A percentile compares a stretch with the other conserved stretches of the same genome.
These are phyloP conservation scores for Jacana jacana DNA, from an alignment of 2,113 vertebrate genomes.

Conservation along the genomic window DNA sequence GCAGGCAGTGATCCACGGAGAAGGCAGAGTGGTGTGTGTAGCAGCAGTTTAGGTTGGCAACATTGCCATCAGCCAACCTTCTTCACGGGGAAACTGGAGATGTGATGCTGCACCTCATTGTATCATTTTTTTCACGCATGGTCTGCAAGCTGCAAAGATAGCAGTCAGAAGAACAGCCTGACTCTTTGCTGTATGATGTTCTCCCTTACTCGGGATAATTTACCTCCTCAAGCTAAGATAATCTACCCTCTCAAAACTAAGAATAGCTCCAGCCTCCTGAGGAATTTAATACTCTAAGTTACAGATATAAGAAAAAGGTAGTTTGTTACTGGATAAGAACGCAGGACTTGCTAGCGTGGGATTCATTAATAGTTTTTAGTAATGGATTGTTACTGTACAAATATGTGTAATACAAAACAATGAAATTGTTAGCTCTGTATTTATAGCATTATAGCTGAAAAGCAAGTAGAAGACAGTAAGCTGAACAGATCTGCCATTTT, in stretches of 20 bases:
- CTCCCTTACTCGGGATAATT: not conserved
- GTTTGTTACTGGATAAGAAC: not conserved
- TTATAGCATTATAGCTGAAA: not conserved
- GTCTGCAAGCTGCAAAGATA: not conserved
- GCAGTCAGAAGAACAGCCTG: not conserved
- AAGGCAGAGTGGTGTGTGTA: not conserved
- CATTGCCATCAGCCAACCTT: not conserved
- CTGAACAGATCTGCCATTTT: not conserved
- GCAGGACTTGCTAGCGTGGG: not conserved
- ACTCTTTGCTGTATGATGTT: not conserved
- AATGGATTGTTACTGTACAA: not conserved
- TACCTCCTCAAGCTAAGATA: not conserved
- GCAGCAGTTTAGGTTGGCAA: not conserved
- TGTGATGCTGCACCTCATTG: accelerated
- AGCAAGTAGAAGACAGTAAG: not conserved
- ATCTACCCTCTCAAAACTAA: not conserved
- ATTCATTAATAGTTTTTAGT: not conserved
- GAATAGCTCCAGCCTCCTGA: not conserved
- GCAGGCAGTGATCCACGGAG: not conserved
- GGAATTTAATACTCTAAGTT: not conserved
- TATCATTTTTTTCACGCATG: not conserved
- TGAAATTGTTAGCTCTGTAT: not conserved
- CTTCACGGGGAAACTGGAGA: not conserved
- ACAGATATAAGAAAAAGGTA: not conserved
- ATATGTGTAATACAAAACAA: not conserved